These are phyloP conservation scores for Sebastes kiyomatsui DNA, from an alignment of 2,797 vertebrate genomes.

Conservation along the genomic window DNA sequence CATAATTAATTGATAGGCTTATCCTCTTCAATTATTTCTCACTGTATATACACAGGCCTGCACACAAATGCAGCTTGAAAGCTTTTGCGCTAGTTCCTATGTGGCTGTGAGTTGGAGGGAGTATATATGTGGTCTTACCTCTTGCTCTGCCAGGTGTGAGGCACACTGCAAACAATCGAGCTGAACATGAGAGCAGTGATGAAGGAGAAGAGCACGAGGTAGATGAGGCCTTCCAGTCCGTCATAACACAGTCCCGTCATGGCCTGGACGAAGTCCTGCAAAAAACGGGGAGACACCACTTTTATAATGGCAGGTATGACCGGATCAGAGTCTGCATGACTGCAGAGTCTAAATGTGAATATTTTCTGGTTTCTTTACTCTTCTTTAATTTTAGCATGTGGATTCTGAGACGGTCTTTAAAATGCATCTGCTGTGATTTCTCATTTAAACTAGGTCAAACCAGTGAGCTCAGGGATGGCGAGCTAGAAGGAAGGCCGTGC, in stretches of 20 bases:
- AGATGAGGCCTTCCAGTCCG: slow-evolving; percentile 96
- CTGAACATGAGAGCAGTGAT: slow-evolving; percentile 99
- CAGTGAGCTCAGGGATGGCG: slow-evolving; percentile 36
- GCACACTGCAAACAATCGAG: slow-evolving; percentile 94
- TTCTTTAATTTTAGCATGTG: not conserved
- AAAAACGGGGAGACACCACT: not conserved
- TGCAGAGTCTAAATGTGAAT: too few relatives aligned
- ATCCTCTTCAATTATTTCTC: slow-evolving; percentile 58
- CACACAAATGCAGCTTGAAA: slow-evolving; percentile 30
- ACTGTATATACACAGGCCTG: not conserved
- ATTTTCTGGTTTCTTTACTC: too few relatives aligned
- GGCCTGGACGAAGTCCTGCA: slow-evolving; percentile 95
- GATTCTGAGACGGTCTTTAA: slow-evolving; percentile 10
- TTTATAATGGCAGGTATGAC: not conserved
- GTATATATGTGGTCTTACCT: slow-evolving; percentile 80
- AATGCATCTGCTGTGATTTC: slow-evolving; percentile 27
- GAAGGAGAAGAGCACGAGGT: slow-evolving; percentile 97
- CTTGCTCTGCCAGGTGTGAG: slow-evolving; percentile 95
- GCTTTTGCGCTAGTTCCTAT: not conserved
- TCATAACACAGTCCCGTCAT: slow-evolving; percentile 96
- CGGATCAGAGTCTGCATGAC: not conserved
- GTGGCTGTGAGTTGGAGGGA: not conserved
- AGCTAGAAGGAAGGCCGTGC: not conserved
- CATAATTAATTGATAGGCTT: slow-evolving; percentile 57
- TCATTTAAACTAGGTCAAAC: slow-evolving; percentile 55